Percentiles rank a stretch among this genome's conserved stretches.
phyloP scores from a whole-genome alignment of 1,140 invertebrate genomes.

The Caerostris extrusa region DNA sequence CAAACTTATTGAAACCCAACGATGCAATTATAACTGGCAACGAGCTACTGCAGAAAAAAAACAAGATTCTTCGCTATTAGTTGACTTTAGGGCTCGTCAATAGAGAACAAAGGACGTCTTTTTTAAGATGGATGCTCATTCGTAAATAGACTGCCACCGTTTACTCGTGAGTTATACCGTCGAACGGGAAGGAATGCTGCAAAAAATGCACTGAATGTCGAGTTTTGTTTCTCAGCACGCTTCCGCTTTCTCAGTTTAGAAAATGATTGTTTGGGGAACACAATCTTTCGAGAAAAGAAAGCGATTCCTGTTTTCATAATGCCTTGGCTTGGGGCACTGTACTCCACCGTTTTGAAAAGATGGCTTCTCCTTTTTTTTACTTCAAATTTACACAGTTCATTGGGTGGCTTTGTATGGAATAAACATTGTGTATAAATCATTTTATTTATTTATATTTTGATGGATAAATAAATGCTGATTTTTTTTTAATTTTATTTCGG shows the following conservation, averaged over 20 bases:
- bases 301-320: background rate
- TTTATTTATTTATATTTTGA: too few relatives aligned
- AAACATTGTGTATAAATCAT: too few relatives aligned
- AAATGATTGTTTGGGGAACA: background rate
- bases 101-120: background rate
- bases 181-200: background rate
- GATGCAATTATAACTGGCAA: too few relatives aligned
- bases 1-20: too few relatives aligned
- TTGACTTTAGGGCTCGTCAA: background rate
- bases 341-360: background rate
- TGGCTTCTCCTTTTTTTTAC: background rate
- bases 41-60: background rate
- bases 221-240: background rate
- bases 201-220: slow-evolving; percentile 19
- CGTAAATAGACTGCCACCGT: slow-evolving; percentile 19
- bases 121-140: background rate
- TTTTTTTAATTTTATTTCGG: too few relatives aligned
- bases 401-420: too few relatives aligned
- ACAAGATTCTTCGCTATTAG: background rate
- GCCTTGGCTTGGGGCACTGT: background rate
- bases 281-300: background rate
- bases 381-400: too few relatives aligned
- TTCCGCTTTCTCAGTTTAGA: slow-evolving; percentile 16
- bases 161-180: background rate
- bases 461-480: too few relatives aligned